phyloP scores from a whole-genome alignment of 2,797 vertebrate species.

The Poecilia wingei region DNA sequence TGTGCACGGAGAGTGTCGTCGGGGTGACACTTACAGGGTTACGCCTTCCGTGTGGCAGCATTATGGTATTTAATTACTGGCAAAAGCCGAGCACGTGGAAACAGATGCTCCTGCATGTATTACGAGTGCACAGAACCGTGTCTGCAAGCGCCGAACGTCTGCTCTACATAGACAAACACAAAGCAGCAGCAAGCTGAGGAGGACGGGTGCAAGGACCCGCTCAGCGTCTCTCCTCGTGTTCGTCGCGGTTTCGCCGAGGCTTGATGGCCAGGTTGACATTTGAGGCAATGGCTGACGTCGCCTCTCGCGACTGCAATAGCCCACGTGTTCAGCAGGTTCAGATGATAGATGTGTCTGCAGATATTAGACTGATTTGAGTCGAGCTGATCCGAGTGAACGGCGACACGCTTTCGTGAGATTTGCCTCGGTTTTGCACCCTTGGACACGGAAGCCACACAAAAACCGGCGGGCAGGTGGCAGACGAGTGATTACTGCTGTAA shows the following conservation, averaged over 20 bases:
- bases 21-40: neutral
- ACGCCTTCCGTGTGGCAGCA: neutral
- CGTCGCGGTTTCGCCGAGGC: neutral
- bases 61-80: slow-evolving; percentile 7
- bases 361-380: neutral
- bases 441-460: neutral
- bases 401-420: neutral
- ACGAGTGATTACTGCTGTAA: neutral
- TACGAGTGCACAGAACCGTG: neutral
- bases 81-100: neutral
- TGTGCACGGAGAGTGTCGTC: neutral
- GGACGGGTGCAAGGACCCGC: neutral
- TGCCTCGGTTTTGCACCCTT: neutral
- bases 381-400: neutral
- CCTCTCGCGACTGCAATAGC: neutral
- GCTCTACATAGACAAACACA: neutral
- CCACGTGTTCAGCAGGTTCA: neutral
- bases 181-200: too few species aligned
- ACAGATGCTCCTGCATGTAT: slow-evolving; percentile 6
- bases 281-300: neutral
- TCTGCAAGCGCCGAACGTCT: neutral
- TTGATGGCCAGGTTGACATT: neutral
- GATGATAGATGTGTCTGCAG: neutral
- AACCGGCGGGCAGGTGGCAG: neutral
- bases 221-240: neutral